Conservation (phyloP, 2,888 invertebrate genomes). For the Mycalesis mineus region DNA sequence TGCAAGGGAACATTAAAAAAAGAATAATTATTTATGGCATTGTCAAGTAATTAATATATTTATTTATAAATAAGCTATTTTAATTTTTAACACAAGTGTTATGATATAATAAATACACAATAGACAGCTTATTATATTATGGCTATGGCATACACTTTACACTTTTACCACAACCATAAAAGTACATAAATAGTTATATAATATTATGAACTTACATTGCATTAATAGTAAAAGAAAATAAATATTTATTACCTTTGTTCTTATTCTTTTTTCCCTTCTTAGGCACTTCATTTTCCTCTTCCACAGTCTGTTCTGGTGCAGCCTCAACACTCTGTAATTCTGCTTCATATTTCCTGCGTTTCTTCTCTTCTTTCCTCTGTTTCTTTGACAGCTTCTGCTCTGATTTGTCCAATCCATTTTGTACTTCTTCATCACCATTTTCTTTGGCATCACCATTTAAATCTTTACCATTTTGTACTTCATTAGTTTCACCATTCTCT, state of each 20-base stretch:
- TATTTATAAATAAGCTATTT: too few species aligned
- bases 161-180: too few species aligned
- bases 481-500: background rate
- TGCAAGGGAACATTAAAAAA: too few species aligned
- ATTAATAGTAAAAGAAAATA: background rate
- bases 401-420: conserved; percentile 34
- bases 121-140: too few species aligned
- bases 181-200: too few species aligned
- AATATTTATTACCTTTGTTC: conserved; percentile 50
- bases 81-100: too few species aligned
- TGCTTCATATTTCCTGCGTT: conserved; percentile 68
- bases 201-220: too few species aligned
- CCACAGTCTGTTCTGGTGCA: conserved; percentile 33
- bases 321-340: conserved; percentile 60
- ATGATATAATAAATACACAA: too few species aligned
- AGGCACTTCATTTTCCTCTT: conserved; percentile 37
- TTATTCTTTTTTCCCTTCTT: conserved; percentile 69
- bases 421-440: conserved; percentile 27
- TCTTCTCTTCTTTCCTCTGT: conserved; percentile 69
- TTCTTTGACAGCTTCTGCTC: conserved; percentile 58
- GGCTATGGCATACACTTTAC: too few species aligned
- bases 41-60: too few species aligned
- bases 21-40: too few species aligned
- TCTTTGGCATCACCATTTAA: conserved; percentile 29
- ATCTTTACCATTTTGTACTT: conserved; percentile 24